Percentiles rank a stretch among this genome's conserved stretches.
Conservation (phyloP, 2,888 invertebrate genomes). For the Neoaliturus tenellus region DNA sequence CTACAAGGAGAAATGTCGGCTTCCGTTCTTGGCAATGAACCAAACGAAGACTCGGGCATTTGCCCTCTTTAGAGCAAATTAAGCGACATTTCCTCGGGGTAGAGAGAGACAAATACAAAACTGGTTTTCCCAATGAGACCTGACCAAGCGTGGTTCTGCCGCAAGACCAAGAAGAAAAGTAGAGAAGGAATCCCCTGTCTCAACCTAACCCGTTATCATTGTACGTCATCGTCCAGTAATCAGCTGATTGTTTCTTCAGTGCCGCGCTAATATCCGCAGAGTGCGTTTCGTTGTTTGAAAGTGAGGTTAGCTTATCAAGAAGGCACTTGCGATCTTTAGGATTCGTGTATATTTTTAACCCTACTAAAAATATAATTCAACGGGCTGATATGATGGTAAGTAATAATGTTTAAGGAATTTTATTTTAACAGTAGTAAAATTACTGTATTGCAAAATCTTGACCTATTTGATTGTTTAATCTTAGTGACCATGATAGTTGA, state of each 20-base stretch:
- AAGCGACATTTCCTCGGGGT: not conserved
- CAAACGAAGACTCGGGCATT: not conserved
- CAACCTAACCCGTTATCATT: not conserved
- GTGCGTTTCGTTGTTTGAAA: not conserved
- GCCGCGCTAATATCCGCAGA: not conserved
- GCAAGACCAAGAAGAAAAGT: no score
- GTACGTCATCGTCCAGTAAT: not conserved
- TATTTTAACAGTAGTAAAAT: no score
- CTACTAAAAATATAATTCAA: no score
- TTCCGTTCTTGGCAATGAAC: not conserved
- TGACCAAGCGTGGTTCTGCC: not conserved
- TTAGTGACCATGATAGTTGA: no score
- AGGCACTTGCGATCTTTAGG: no score
- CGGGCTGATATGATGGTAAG: no score
- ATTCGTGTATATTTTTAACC: no score
- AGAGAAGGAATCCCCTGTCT: not conserved
- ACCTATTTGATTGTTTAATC: no score
- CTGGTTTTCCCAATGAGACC: not conserved
- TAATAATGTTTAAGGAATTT: no score
- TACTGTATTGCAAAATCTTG: no score
- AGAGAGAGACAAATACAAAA: not conserved
- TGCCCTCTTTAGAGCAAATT: not conserved
- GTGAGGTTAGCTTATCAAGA: not conserved
- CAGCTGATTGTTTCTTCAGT: slow-evolving; percentile 3
- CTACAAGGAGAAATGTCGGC: not conserved